phyloP scores from a whole-genome alignment of 2,888 invertebrate genomes.

The Thelaira solivaga region DNA sequence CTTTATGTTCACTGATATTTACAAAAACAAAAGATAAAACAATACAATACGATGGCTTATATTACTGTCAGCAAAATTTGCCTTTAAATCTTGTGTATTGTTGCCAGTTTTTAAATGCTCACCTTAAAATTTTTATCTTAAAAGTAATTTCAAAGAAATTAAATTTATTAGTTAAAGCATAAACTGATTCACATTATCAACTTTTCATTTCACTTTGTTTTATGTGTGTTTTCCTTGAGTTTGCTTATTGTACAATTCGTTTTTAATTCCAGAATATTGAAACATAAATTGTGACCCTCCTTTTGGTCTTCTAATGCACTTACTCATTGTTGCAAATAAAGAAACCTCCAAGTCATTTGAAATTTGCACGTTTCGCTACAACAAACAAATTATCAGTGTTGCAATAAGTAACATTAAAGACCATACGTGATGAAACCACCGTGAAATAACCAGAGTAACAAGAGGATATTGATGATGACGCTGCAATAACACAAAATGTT shows the following conservation, averaged over 20 bases:
- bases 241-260: slow-evolving; percentile 14
- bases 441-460: slow-evolving; percentile 55
- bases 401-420: slow-evolving; percentile 52
- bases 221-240: not conserved
- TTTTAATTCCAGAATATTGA: slow-evolving; percentile 23
- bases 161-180: too few species aligned
- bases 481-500: slow-evolving; percentile 31
- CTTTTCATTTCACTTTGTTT: not conserved
- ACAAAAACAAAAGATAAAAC: too few species aligned
- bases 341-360: slow-evolving; percentile 64
- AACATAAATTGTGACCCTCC: slow-evolving; percentile 24
- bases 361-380: slow-evolving; percentile 63
- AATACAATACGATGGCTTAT: too few species aligned
- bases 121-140: too few species aligned
- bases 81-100: too few species aligned
- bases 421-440: slow-evolving; percentile 57
- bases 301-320: slow-evolving; percentile 17
- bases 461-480: slow-evolving; percentile 55
- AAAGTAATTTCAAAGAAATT: too few species aligned
- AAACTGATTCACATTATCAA: too few species aligned
- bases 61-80: too few species aligned
- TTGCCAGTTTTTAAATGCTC: too few species aligned
- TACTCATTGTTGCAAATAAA: slow-evolving; percentile 48
- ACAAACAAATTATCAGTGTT: slow-evolving; percentile 64
- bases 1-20: too few species aligned